These are phyloP conservation scores for Antedon mediterranea DNA, from an alignment of 53 echinoderm and acorn worm species.

Conservation along the genomic window DNA sequence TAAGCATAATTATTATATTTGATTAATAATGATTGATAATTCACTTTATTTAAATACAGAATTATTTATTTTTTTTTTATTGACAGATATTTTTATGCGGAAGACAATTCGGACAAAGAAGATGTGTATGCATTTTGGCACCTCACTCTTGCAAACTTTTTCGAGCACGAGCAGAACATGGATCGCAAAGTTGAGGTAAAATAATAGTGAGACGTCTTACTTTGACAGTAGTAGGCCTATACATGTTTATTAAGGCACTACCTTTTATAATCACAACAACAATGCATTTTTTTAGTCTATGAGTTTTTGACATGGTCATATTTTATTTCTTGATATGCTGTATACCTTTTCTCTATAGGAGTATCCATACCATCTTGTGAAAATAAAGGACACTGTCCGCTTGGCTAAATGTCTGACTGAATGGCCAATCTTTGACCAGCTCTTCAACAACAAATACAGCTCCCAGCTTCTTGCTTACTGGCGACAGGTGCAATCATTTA, in stretches of 20 bases:
- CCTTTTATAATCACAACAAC: too few relatives aligned
- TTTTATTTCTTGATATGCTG: too few relatives aligned
- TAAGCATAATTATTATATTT: too few relatives aligned
- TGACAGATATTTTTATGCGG: conserved; percentile 22
- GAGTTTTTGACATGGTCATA: too few relatives aligned
- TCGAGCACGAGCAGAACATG: conserved; percentile 61
- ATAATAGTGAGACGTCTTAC: too few relatives aligned
- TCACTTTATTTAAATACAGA: too few relatives aligned
- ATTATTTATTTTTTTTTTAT: too few relatives aligned
- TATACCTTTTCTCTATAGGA: conserved; percentile 30
- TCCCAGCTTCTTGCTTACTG: conserved; percentile 67
- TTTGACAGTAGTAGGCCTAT: too few relatives aligned
- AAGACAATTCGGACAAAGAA: conserved; percentile 12
- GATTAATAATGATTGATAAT: too few relatives aligned
- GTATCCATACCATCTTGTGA: conserved; percentile 83
- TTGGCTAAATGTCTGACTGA: conserved; percentile 67
- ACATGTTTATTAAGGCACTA: too few relatives aligned
- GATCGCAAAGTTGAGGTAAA: conserved; percentile 88
- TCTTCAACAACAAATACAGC: conserved; percentile 79
- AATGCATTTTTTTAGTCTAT: too few relatives aligned
- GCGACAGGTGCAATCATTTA: conserved; percentile 50
- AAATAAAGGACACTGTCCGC: conserved; percentile 38
- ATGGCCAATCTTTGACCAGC: conserved; percentile 58
- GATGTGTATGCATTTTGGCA: conserved; percentile 52
- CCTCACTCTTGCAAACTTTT: conserved; percentile 56